phyloP scores from a whole-genome alignment of 1,140 invertebrate species.

The Apis laboriosa region DNA sequence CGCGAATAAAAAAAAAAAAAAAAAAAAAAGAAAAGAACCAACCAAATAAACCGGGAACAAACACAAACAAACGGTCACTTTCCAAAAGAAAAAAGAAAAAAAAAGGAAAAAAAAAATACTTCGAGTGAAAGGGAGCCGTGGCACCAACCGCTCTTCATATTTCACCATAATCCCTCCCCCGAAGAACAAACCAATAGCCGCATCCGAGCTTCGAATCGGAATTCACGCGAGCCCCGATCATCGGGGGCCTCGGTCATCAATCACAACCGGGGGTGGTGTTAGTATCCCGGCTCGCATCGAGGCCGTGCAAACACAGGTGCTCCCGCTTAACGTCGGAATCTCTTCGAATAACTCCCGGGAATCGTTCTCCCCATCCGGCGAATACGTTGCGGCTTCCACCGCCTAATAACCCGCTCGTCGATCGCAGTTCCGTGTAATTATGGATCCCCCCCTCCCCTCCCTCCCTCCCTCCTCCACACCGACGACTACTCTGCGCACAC shows the following conservation, averaged over 20 bases:
- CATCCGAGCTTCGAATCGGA: not conserved
- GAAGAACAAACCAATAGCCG: not conserved
- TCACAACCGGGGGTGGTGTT: not conserved
- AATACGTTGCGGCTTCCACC: slow-evolving; percentile 46
- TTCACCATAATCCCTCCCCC: not conserved
- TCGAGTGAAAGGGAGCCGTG: too few species aligned
- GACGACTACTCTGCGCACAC: slow-evolving; percentile 12
- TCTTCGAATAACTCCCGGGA: slow-evolving; percentile 39
- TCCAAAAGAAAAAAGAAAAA: not conserved
- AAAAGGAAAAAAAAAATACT: too few species aligned
- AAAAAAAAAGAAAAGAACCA: too few species aligned
- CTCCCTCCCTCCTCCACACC: slow-evolving; percentile 33
- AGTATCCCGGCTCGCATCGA: not conserved
- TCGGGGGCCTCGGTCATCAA: slow-evolving; percentile 4
- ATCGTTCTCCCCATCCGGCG: slow-evolving; percentile 5
- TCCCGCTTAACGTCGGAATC: slow-evolving; percentile 32
- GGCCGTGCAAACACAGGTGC: slow-evolving; percentile 17
- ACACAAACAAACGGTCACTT: not conserved
- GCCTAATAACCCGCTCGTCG: slow-evolving; percentile 67
- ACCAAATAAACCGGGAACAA: too few species aligned
- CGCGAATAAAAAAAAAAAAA: too few species aligned
- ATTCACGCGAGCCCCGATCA: not conserved
- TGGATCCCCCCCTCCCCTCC: slow-evolving; percentile 54
- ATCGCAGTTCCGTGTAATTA: slow-evolving; percentile 62
- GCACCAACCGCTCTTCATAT: not conserved